phyloP scores from a whole-genome alignment of 2,888 invertebrate genomes.

The Pardosa pseudoannulata region DNA sequence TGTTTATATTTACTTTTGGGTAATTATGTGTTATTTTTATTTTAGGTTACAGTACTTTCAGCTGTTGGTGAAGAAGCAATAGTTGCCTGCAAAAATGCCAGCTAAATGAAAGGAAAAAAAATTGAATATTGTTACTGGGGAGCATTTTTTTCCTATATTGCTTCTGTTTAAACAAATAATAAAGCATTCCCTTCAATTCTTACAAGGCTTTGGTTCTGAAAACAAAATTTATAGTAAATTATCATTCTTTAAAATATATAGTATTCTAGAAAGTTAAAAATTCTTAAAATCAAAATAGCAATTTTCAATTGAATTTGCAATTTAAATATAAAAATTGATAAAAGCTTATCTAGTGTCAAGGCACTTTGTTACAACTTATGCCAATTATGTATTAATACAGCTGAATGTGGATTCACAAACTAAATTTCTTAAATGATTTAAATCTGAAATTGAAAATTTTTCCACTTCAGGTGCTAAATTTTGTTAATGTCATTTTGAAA shows the following conservation, averaged over 20 bases:
- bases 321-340: neutral
- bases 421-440: slow-evolving; percentile 6
- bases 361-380: slow-evolving; percentile 28
- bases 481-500: slow-evolving; percentile 12
- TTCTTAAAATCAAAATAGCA: neutral
- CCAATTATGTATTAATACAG: slow-evolving; percentile 29
- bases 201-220: slow-evolving; percentile 49
- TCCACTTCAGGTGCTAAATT: slow-evolving; percentile 48
- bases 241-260: neutral
- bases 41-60: slow-evolving; percentile 74
- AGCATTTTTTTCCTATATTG: slow-evolving; percentile 68
- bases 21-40: too few relatives aligned
- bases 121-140: slow-evolving; percentile 65
- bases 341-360: slow-evolving; percentile 22
- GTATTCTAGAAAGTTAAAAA: neutral
- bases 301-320: neutral
- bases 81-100: slow-evolving; percentile 75
- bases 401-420: neutral
- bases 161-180: slow-evolving; percentile 53
- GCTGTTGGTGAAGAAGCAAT: slow-evolving; percentile 75
- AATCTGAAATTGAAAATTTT: slow-evolving; percentile 11
- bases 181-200: slow-evolving; percentile 70
- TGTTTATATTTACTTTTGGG: too few relatives aligned
- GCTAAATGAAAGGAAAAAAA: slow-evolving; percentile 63
- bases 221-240: slow-evolving; percentile 22